A percentile compares a stretch with the other conserved stretches of the same genome.
Conservation (phyloP, 2,113 vertebrate genomes). For the Lonchura striata region DNA sequence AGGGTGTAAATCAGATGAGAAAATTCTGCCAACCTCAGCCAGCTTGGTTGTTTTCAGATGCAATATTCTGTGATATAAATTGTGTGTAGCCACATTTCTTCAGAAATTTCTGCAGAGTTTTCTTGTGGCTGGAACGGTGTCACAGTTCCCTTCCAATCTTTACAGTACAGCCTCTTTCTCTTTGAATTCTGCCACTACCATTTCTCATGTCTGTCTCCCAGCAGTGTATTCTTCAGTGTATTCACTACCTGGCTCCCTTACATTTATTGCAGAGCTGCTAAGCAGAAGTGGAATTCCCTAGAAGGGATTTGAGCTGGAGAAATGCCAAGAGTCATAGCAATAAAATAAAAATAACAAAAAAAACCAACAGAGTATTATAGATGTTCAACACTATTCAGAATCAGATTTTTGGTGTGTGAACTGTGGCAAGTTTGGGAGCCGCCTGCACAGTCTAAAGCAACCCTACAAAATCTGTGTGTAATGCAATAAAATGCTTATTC, state of each 20-base stretch:
- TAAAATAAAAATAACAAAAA: slow-evolving; percentile 48
- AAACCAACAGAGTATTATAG: neutral
- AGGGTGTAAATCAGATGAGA: neutral
- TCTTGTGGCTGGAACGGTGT: neutral
- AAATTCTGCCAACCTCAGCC: neutral
- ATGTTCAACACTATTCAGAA: neutral
- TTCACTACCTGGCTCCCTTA: neutral
- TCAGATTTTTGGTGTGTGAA: neutral
- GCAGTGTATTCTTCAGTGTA: neutral
- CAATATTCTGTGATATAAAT: neutral
- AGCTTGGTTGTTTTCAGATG: neutral
- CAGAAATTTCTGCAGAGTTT: neutral
- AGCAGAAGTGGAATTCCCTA: slow-evolving; percentile 16
- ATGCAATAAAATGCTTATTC: slow-evolving; percentile 54
- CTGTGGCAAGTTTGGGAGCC: neutral
- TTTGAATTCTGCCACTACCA: neutral
- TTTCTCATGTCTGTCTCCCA: neutral
- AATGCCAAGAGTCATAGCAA: neutral
- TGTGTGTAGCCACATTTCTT: neutral
- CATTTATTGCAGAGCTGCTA: neutral
- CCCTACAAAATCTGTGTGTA: slow-evolving; percentile 5
- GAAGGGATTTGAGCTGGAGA: neutral
- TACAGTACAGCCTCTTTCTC: neutral
- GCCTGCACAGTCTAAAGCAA: neutral
- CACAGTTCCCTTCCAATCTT: neutral